Evolutionary conservation across 2,797 vertebrate species (phyloP).

Genomic region (Phoxinus dragarum): DNA sequence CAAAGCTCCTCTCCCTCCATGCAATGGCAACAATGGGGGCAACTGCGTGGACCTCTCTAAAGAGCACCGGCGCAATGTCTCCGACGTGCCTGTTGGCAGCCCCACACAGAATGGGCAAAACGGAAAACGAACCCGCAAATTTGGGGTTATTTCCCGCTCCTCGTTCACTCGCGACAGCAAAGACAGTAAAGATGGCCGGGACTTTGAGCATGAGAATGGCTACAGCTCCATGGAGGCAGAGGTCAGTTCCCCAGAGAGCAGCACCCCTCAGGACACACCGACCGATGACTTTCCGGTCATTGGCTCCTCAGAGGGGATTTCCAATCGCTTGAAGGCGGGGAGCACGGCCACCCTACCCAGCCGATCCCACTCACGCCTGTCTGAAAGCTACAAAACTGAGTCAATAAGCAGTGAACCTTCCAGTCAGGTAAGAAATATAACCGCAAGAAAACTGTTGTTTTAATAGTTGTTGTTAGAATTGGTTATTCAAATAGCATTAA

Average conservation of each 20-base stretch:
- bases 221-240: conserved; percentile 74
- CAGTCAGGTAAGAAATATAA: conserved; percentile 79
- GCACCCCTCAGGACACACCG: conserved; percentile 47
- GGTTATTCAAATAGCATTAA: neutral
- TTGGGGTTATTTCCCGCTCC: conserved; percentile 89
- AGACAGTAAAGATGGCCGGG: conserved; percentile 67
- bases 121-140: conserved; percentile 89
- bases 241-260: conserved; percentile 64
- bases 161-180: conserved; percentile 74
- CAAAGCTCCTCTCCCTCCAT: conserved; percentile 89
- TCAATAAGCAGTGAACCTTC: conserved; percentile 77
- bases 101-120: conserved; percentile 80
- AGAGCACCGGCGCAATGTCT: conserved; percentile 70
- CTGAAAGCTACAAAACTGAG: conserved; percentile 76
- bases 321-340: conserved; percentile 57
- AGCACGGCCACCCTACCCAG: conserved; percentile 66
- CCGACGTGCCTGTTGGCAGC: conserved; percentile 70
- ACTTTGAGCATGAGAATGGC: conserved; percentile 75
- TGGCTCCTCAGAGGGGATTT: conserved; percentile 18
- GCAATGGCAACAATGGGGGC: conserved; percentile 72
- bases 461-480: neutral
- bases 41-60: conserved; percentile 59
- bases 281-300: conserved; percentile 51
- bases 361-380: conserved; percentile 72
- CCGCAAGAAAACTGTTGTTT: neutral